Conservation (phyloP, 23 tunicate species). For the Halocynthia roretzi region DNA sequence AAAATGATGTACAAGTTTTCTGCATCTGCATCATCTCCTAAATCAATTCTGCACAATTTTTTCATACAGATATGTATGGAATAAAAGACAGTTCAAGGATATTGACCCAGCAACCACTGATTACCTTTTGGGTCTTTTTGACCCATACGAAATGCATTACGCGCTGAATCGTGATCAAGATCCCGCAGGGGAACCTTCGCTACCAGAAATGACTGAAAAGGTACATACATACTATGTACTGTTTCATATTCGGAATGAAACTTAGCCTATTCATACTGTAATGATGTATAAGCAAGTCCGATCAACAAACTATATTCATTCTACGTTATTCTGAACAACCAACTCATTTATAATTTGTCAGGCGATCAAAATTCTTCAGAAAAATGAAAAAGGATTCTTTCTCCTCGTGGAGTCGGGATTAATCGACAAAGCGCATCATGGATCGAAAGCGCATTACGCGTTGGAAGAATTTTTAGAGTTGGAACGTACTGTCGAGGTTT, state of each 20-base stretch:
- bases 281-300: neutral
- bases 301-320: neutral
- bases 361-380: conserved; percentile 59
- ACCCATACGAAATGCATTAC: conserved; percentile 32
- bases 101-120: conserved; percentile 46
- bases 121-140: conserved; percentile 61
- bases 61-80: conserved; percentile 41
- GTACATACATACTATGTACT: conserved; percentile 15
- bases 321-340: neutral
- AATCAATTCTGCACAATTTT: neutral
- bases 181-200: conserved; percentile 39
- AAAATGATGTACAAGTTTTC: too few species aligned
- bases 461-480: conserved; percentile 50
- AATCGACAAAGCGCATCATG: conserved; percentile 72
- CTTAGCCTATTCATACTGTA: neutral
- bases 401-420: conserved; percentile 70
- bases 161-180: conserved; percentile 30
- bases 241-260: neutral
- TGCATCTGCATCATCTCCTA: too few species aligned
- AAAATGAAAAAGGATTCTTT: conserved; percentile 55
- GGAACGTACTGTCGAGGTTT: conserved; percentile 44
- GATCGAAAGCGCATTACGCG: conserved; percentile 41
- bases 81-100: conserved; percentile 23
- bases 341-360: neutral
- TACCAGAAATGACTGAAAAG: conserved; percentile 61